Evolutionary conservation across 1,140 invertebrate genomes (phyloP).

Genomic region (Agraylea sexmaculata): DNA sequence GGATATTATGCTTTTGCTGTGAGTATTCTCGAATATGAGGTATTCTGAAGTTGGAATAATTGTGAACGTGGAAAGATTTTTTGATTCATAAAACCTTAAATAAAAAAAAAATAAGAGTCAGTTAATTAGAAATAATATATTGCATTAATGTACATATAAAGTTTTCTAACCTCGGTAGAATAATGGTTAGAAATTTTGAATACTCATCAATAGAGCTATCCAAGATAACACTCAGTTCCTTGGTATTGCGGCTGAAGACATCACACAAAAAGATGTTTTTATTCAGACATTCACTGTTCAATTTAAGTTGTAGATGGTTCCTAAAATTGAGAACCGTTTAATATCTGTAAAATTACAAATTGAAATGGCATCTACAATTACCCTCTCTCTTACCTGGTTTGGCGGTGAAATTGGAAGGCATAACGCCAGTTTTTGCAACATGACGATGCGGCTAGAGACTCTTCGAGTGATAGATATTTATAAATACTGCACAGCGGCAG

Average conservation of each 20-base stretch:
- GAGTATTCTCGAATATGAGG: slow-evolving; percentile 14
- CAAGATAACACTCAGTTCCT: slow-evolving; percentile 11
- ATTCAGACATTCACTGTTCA: slow-evolving; percentile 14
- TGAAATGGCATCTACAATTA: background rate
- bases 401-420: slow-evolving; percentile 15
- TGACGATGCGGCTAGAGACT: slow-evolving; percentile 15
- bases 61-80: slow-evolving; percentile 14
- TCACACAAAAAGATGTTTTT: slow-evolving; percentile 18
- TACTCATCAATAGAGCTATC: slow-evolving; percentile 18
- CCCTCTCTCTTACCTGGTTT: slow-evolving; percentile 12
- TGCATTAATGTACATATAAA: slow-evolving; percentile 5
- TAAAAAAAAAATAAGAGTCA: slow-evolving; percentile 2
- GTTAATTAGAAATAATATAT: background rate
- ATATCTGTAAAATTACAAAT: background rate
- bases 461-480: slow-evolving; percentile 15
- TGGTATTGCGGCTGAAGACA: slow-evolving; percentile 15
- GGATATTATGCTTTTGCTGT: slow-evolving; percentile 16
- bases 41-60: slow-evolving; percentile 16
- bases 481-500: slow-evolving; percentile 21
- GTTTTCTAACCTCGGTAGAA: slow-evolving; percentile 12
- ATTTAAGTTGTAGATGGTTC: slow-evolving; percentile 11
- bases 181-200: slow-evolving; percentile 13
- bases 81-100: slow-evolving; percentile 17
- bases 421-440: slow-evolving; percentile 19
- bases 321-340: slow-evolving; percentile 9